These are phyloP conservation scores for Chymomyza amoena DNA, from an alignment of 2,888 invertebrate species.

Conservation along the genomic window DNA sequence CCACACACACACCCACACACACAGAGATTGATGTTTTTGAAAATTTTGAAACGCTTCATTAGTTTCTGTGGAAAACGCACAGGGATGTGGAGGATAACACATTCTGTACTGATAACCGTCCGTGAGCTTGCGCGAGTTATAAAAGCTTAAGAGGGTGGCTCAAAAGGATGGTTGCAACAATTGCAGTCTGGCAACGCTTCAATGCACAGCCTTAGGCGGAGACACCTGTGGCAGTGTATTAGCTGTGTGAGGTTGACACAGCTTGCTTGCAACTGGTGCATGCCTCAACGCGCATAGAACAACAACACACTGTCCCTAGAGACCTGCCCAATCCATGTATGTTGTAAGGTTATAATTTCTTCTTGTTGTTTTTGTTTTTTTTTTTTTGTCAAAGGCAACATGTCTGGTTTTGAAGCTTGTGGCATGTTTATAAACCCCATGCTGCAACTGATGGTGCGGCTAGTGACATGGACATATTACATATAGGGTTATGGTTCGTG, in stretches of 20 bases:
- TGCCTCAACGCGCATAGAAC: not conserved
- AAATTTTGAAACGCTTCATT: conserved; percentile 37
- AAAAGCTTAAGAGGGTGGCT: conserved; percentile 36
- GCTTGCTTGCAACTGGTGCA: conserved; percentile 4
- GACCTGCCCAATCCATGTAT: not conserved
- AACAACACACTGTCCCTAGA: not conserved
- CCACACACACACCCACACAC: conserved; percentile 5
- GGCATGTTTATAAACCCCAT: not conserved
- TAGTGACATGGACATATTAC: not conserved
- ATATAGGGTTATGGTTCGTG: not conserved
- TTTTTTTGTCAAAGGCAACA: not conserved
- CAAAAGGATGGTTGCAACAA: conserved; percentile 24
- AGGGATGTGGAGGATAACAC: not conserved
- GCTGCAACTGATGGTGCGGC: too few relatives aligned
- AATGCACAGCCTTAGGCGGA: conserved; percentile 34
- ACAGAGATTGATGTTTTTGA: conserved; percentile 5
- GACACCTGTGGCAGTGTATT: not conserved
- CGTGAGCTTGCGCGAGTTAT: conserved; percentile 13
- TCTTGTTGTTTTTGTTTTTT: not conserved
- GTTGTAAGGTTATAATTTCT: not conserved
- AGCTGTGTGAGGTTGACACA: not conserved
- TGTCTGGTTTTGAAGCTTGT: not conserved
- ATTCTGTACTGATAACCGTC: not conserved
- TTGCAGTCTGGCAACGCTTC: conserved; percentile 17
- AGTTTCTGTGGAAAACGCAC: conserved; percentile 5